phyloP scores from a whole-genome alignment of 2,797 vertebrate genomes.

The Danio tinwini region DNA sequence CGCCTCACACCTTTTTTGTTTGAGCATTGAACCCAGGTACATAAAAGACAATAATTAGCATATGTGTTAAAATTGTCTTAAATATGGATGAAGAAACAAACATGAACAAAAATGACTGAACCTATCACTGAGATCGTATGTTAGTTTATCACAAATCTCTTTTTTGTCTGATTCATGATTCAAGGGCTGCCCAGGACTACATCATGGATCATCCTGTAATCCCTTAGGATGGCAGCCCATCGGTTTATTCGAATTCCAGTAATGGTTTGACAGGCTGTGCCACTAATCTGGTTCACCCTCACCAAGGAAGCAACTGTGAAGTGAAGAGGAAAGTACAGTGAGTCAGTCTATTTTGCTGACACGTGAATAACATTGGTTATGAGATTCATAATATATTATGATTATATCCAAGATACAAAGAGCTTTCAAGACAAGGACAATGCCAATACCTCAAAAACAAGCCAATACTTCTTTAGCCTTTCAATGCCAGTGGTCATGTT shows the following conservation, averaged over 20 bases:
- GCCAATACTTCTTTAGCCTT: neutral
- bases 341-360: too few relatives aligned
- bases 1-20: neutral
- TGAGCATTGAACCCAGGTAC: neutral
- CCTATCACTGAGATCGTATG: slow-evolving; percentile 15
- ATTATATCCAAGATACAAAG: too few relatives aligned
- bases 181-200: neutral
- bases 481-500: neutral
- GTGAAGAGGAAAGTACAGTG: neutral
- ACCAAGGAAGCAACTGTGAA: neutral
- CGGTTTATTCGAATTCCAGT: neutral
- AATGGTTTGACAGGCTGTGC: neutral
- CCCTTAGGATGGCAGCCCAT: neutral
- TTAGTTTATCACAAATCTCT: slow-evolving; percentile 17
- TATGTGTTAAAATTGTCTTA: neutral
- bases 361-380: neutral
- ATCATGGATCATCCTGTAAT: neutral
- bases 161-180: neutral
- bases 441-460: too few relatives aligned
- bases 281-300: neutral
- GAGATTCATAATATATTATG: neutral
- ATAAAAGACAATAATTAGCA: neutral
- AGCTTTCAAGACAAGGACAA: too few relatives aligned
- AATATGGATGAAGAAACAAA: neutral
- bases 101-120: neutral